These are phyloP conservation scores for Odontamblyopus lacepedii DNA, from an alignment of 2,797 vertebrate genomes.

Conservation along the genomic window DNA sequence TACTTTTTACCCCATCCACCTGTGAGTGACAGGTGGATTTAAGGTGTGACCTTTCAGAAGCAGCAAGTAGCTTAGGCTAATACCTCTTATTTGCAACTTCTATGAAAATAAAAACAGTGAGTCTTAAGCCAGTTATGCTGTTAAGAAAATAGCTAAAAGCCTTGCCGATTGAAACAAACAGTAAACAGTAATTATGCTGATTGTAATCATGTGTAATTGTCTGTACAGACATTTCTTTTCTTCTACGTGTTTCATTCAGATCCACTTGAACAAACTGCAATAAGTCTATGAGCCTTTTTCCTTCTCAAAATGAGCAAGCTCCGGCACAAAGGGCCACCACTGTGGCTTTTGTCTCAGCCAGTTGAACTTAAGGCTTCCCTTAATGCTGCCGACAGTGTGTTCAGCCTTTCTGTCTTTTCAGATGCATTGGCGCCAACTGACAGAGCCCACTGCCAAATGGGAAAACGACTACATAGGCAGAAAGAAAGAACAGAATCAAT, in stretches of 20 bases:
- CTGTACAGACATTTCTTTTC: constrained; percentile 30
- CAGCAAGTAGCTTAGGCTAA: background rate
- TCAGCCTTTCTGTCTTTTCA: constrained; percentile 61
- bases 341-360: constrained; percentile 65
- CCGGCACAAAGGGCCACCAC: constrained; percentile 56
- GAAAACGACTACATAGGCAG: constrained; percentile 65
- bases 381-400: constrained; percentile 52
- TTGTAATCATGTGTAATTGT: constrained; percentile 16
- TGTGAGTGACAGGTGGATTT: background rate
- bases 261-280: constrained; percentile 56
- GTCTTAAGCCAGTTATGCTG: background rate
- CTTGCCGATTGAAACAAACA: background rate
- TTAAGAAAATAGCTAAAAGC: background rate
- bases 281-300: constrained; percentile 59
- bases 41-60: background rate
- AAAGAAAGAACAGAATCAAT: constrained; percentile 73
- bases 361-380: constrained; percentile 65
- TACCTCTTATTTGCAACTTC: background rate
- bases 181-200: constrained; percentile 12
- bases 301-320: constrained; percentile 65
- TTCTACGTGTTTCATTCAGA: constrained; percentile 43
- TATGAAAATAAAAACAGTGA: background rate
- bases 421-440: constrained; percentile 55
- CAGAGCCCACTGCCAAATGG: constrained; percentile 55
- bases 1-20: background rate